Percentiles rank a stretch among this genome's conserved stretches.
These are phyloP conservation scores for Bombus confusus DNA, from an alignment of 1,140 invertebrate species.

Conservation along the genomic window DNA sequence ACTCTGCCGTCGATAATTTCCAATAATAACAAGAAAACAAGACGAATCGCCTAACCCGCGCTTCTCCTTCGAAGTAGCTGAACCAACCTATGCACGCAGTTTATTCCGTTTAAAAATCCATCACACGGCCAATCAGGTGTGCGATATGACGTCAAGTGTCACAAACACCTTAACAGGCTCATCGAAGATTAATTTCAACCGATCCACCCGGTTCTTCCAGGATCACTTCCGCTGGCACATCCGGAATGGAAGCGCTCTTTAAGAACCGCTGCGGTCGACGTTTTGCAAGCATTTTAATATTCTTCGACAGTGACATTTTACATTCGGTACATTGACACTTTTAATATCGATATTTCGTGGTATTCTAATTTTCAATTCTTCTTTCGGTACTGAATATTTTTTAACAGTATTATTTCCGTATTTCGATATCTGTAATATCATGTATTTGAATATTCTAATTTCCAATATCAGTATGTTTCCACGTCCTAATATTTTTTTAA, in stretches of 20 bases:
- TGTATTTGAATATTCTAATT: neutral
- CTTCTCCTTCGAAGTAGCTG: neutral
- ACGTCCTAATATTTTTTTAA: too few relatives aligned
- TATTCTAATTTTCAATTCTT: neutral
- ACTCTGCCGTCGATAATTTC: constrained; percentile 10
- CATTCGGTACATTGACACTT: too few relatives aligned
- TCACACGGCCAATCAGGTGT: neutral
- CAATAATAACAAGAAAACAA: neutral
- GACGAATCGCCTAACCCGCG: neutral
- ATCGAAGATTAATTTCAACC: neutral
- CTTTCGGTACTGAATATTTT: neutral
- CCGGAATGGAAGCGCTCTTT: neutral
- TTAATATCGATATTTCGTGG: neutral
- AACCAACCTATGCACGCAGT: neutral
- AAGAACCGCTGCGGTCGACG: neutral
- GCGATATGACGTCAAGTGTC: too few relatives aligned
- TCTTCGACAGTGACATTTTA: too few relatives aligned
- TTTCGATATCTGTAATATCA: neutral
- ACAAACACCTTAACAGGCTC: neutral
- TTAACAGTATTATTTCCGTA: neutral
- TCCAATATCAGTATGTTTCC: neutral
- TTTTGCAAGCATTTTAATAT: neutral
- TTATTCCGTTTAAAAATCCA: neutral
- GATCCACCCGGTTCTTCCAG: neutral
- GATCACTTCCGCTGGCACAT: neutral